Percentiles rank a stretch among this genome's conserved stretches.
These are phyloP conservation scores for Dendrocincla fuliginosa DNA, from an alignment of 2,797 vertebrate genomes.

Conservation along the genomic window DNA sequence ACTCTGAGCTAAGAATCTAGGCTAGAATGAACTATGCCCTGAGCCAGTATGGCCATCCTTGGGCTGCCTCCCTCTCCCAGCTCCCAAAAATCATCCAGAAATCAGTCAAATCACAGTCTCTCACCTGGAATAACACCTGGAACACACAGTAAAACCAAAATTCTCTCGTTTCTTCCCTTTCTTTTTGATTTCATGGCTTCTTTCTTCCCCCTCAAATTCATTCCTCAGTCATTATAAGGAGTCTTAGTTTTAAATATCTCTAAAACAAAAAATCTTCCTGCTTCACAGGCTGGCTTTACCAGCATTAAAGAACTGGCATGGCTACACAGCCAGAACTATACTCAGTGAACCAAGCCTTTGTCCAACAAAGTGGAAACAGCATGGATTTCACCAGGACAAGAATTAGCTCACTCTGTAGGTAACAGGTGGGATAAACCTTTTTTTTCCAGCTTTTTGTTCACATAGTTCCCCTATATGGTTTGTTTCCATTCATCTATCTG, in stretches of 20 bases:
- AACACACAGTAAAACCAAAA: not conserved
- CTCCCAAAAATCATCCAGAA: not conserved
- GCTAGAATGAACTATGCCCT: not conserved
- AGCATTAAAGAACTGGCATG: not conserved
- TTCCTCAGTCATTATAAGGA: not conserved
- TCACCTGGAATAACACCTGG: not conserved
- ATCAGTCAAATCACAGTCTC: not conserved
- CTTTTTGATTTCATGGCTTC: not conserved
- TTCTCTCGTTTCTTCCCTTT: rapidly evolving
- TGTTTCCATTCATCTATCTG: not conserved
- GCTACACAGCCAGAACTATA: not conserved
- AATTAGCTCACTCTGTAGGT: not conserved
- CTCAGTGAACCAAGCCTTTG: not conserved
- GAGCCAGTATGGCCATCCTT: not conserved
- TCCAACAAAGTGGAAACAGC: not conserved
- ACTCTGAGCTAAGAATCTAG: not conserved
- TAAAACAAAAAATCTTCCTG: not conserved
- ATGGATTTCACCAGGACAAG: not conserved
- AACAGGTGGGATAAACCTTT: not conserved
- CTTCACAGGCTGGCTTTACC: not conserved
- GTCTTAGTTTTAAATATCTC: not conserved
- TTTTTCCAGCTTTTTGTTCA: not conserved
- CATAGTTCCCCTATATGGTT: not conserved
- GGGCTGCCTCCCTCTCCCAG: not conserved
- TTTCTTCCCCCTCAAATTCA: not conserved